A percentile compares a stretch with the other conserved stretches of the same genome.
Conservation (phyloP, 2,113 vertebrate genomes). For the Tragelaphus strepsiceros region DNA sequence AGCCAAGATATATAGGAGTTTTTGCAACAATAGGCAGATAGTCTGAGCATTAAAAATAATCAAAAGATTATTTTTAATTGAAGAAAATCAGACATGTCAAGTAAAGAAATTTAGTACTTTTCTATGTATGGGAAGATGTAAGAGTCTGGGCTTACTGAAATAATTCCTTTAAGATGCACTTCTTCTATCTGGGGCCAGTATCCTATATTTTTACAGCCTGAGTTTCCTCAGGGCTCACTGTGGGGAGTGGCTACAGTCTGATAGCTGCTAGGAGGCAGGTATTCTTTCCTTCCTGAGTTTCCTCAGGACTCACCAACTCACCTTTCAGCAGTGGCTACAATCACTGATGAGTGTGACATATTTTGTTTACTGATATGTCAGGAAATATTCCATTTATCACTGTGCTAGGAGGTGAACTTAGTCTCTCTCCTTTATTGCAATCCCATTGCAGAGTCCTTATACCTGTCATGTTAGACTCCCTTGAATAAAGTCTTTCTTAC, state of each 20-base stretch:
- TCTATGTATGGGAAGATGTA: neutral
- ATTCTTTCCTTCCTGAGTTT: neutral
- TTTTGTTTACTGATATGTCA: neutral
- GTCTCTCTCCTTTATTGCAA: neutral
- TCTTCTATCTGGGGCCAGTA: neutral
- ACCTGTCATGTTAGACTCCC: neutral
- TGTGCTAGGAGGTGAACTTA: neutral
- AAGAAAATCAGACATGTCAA: neutral
- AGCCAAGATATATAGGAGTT: neutral
- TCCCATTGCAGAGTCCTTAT: neutral
- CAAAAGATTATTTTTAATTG: neutral
- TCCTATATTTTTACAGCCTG: neutral
- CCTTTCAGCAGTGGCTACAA: neutral
- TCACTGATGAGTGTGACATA: neutral
- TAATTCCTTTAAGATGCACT: neutral
- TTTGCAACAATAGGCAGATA: neutral
- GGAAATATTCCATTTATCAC: neutral
- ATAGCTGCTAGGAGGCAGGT: neutral
- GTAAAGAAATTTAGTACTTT: neutral
- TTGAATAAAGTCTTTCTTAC: neutral
- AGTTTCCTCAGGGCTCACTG: neutral
- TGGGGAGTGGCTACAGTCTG: neutral
- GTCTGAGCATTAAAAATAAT: neutral
- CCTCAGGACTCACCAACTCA: neutral
- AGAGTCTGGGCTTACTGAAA: neutral